These are phyloP conservation scores for Glossosoma conforme DNA, from an alignment of 1,140 invertebrate species.

Conservation along the genomic window DNA sequence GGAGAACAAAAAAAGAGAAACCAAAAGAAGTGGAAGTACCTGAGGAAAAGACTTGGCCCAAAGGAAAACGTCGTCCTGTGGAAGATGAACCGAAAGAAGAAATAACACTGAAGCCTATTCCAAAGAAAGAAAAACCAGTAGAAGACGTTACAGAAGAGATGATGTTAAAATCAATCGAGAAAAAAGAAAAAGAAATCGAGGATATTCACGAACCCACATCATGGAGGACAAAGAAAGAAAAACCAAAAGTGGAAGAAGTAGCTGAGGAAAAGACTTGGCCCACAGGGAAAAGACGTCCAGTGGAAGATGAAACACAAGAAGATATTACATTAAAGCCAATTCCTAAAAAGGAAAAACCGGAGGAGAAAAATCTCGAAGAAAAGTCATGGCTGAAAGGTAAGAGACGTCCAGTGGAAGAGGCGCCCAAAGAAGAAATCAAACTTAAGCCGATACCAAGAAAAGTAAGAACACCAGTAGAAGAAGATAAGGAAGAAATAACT, in stretches of 20 bases:
- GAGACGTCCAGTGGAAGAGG: slow-evolving; percentile 36
- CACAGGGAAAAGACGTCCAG: slow-evolving; percentile 42
- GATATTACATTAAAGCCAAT: slow-evolving; percentile 47
- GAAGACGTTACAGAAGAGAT: slow-evolving; percentile 24
- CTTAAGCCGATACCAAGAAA: slow-evolving; percentile 40
- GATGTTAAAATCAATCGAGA: slow-evolving; percentile 44
- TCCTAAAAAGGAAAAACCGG: slow-evolving; percentile 37
- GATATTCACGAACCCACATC: slow-evolving; percentile 32
- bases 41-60: slow-evolving; percentile 37
- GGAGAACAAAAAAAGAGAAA: slow-evolving; percentile 40
- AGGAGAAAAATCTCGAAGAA: slow-evolving; percentile 34
- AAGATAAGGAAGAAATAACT: slow-evolving; percentile 35
- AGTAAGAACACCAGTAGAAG: slow-evolving; percentile 30
- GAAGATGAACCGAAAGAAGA: slow-evolving; percentile 43
- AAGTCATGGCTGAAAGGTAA: slow-evolving; percentile 43
- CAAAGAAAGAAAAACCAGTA: slow-evolving; percentile 18
- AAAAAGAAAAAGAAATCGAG: slow-evolving; percentile 33
- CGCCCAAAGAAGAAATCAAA: slow-evolving; percentile 36
- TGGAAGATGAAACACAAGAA: slow-evolving; percentile 39
- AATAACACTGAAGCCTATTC: slow-evolving; percentile 35
- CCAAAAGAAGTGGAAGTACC: slow-evolving; percentile 35
- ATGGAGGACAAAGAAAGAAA: slow-evolving; percentile 37
- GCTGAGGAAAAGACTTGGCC: slow-evolving; percentile 43
- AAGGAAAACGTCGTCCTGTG: slow-evolving; percentile 38
- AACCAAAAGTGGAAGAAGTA: slow-evolving; percentile 34